Base-by-base conservation (phyloP, 2,797 vertebrate genomes). In the Streptopelia turtur region DNA sequence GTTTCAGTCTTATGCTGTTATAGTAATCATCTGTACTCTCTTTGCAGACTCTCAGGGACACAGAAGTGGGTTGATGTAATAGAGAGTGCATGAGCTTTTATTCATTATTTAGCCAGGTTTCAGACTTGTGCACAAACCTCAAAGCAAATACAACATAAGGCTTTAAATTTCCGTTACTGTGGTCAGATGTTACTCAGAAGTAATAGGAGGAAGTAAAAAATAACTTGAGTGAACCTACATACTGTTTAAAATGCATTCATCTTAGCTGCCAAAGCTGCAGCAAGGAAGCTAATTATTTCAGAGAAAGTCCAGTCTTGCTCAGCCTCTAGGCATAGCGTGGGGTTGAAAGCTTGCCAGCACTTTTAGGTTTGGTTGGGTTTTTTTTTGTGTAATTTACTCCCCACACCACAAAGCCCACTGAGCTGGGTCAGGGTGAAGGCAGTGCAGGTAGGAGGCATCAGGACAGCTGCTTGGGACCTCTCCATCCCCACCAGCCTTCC, bases 151-250 rank as follows among this genome's bases (percentile, higher is more conserved):
- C 3, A 68, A 49, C 35, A 33, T 47, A 45, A 70, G 18, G 10
- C 66, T 95, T 93, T 87, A 76, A 41, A 84, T 83, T 94, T 94
- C 70, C 4, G 7, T 65, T 87, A 37, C 55, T 74, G 31, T 1
- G 11, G 77, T 84, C 92, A 80, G 52, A 68, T 86, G 47, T 89
- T 90, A 79, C 79, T 94, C 59, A 90, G 89, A 91, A 76, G 33
- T 65, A 86, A 88, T 66, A 94, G 56, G 77, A 83, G 59, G 74
- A 95, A 94, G 93, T 76, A 66, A 86, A 94, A 94, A 90, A 93
- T 91, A 97, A 63, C 63, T 95, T 11, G n/a, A 70, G 52, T 53
- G 59, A 94, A 83, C 87, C 66, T 86, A 70, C 71, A n/a, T 66
- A 33, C 80, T 66, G 10, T 43, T 94, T 79, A 91, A 91, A 91